Conservation (phyloP, 2,888 invertebrate genomes). For the Xylota sylvarum region DNA sequence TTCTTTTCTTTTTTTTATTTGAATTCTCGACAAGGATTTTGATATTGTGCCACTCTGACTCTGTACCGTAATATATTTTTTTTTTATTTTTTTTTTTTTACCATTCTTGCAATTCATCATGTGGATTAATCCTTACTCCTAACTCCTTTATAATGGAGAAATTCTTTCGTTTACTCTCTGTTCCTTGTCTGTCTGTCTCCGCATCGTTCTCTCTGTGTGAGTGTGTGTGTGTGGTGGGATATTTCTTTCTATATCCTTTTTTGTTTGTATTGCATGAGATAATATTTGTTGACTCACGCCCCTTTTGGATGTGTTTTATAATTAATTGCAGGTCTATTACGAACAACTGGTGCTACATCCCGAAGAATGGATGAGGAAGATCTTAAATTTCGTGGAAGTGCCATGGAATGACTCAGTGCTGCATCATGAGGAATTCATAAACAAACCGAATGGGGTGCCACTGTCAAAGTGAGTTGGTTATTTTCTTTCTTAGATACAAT, state of each 20-base stretch:
- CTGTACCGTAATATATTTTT: neutral
- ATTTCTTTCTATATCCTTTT: conserved; percentile 32
- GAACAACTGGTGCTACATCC: conserved; percentile 99
- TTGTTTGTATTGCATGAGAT: neutral
- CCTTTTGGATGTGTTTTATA: conserved; percentile 75
- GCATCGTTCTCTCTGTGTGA: neutral
- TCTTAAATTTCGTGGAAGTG: conserved; percentile 94
- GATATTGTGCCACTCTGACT: conserved; percentile 3
- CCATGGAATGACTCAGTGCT: conserved; percentile 98
- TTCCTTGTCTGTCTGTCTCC: conserved; percentile 1
- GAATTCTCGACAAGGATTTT: conserved; percentile 4
- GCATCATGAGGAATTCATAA: conserved; percentile 98
- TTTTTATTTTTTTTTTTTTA: neutral
- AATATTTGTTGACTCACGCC: conserved; percentile 59
- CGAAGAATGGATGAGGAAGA: conserved; percentile 93
- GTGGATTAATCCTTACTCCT: conserved; percentile 68
- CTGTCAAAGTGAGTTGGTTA: conserved; percentile 93
- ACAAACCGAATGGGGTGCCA: conserved; percentile 96
- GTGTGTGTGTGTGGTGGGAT: conserved; percentile 5
- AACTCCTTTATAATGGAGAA: conserved; percentile 75
- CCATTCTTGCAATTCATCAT: conserved; percentile 68
- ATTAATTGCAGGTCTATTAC: conserved; percentile 91
- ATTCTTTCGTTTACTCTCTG: conserved; percentile 23
- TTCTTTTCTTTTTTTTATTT: conserved; percentile 5
- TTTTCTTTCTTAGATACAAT: neutral